A percentile compares a stretch with the other conserved stretches of the same genome.
Evolutionary conservation across 1,140 invertebrate genomes (phyloP).

Genomic region (Drosophila rufa): DNA sequence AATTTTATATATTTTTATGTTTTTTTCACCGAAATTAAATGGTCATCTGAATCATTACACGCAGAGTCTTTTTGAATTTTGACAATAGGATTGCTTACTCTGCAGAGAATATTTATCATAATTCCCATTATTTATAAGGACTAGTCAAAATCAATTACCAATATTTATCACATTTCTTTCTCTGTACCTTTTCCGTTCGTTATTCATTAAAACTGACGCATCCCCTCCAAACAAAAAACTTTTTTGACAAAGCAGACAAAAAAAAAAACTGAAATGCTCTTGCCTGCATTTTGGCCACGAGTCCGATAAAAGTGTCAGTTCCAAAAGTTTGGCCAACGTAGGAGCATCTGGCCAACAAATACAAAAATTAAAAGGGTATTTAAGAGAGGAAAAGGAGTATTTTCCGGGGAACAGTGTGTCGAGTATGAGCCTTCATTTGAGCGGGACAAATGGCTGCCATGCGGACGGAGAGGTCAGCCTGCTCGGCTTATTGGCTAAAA

Average conservation of each 20-base stretch:
- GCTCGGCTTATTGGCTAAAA: slow-evolving; percentile 12
- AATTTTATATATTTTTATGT: too few species aligned
- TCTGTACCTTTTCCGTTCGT: slow-evolving; percentile 37
- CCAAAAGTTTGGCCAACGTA: slow-evolving; percentile 53
- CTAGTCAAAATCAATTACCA: rapidly evolving
- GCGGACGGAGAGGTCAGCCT: slow-evolving; percentile 17
- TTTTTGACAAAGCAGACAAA: slow-evolving; percentile 41
- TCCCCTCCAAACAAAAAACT: slow-evolving; percentile 44
- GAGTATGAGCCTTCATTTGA: slow-evolving; percentile 18
- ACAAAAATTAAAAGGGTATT: slow-evolving; percentile 37
- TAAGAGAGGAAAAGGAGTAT: background rate
- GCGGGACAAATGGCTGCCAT: slow-evolving; percentile 18
- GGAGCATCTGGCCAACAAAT: slow-evolving; percentile 40
- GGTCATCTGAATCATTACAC: too few species aligned
- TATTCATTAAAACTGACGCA: slow-evolving; percentile 61
- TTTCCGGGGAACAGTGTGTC: background rate
- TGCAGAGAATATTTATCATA: too few species aligned
- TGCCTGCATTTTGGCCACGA: slow-evolving; percentile 61
- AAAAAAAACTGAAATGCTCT: slow-evolving; percentile 34
- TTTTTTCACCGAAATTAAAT: background rate
- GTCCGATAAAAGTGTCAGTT: slow-evolving; percentile 71
- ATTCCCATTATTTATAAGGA: too few species aligned
- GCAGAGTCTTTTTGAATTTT: too few species aligned
- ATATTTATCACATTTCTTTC: background rate
- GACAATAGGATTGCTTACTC: too few species aligned